A percentile compares a stretch with the other conserved stretches of the same genome.
Conservation (phyloP, 1,140 invertebrate genomes). For the Trichomalopsis sarcophagae region DNA sequence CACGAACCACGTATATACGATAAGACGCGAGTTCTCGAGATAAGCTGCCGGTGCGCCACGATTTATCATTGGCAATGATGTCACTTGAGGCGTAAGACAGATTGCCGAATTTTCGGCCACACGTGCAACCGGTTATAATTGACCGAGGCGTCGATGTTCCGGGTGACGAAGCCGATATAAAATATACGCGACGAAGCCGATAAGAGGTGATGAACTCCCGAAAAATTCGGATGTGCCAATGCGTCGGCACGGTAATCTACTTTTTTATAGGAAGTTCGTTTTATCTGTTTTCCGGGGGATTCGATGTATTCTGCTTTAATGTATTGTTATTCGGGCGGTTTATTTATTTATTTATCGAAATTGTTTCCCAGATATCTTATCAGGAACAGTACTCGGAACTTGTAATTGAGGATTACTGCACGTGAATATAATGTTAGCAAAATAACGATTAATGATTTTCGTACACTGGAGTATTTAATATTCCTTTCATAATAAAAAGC, state of each 20-base stretch:
- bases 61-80: slow-evolving; percentile 33
- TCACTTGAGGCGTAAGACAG: neutral
- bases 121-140: neutral
- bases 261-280: too few relatives aligned
- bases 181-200: neutral
- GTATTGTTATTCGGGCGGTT: too few relatives aligned
- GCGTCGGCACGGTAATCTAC: neutral
- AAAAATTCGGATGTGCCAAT: neutral
- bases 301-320: too few relatives aligned
- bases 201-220: neutral
- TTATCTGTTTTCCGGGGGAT: too few relatives aligned
- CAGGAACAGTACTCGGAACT: too few relatives aligned
- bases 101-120: neutral
- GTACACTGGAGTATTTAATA: too few relatives aligned
- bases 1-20: slow-evolving; percentile 1
- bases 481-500: too few relatives aligned
- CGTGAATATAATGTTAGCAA: too few relatives aligned
- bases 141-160: neutral
- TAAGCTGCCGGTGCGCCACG: neutral
- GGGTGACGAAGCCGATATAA: neutral
- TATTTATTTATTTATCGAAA: too few relatives aligned
- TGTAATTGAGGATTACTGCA: too few relatives aligned
- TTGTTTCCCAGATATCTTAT: too few relatives aligned
- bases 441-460: too few relatives aligned
- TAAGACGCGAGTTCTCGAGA: neutral